Base-by-base conservation (phyloP, 1,140 invertebrate species). In the Macrocentrus cingulum region DNA sequence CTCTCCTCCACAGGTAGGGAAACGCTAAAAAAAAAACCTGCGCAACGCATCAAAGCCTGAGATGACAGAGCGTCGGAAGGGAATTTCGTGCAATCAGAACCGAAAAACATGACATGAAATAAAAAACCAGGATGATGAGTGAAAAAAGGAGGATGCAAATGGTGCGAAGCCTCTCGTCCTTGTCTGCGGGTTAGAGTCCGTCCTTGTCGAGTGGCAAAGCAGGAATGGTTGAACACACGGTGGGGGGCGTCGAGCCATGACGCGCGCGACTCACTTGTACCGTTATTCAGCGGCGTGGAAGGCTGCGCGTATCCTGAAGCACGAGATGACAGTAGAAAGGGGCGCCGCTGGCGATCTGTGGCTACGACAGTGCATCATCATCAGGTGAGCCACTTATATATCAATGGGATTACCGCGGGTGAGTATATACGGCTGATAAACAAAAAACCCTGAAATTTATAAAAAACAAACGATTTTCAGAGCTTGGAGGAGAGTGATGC, bases 321-420 rank as follows among this genome's bases (percentile, higher is more conserved):
- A 25, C 8, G 36, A 16, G 48, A 58, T 46, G 18, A 29, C 29
- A 13, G 19, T 13, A 19, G 22, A 44, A 56, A 36, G 20, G 32
- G 8, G 20, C n/a, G n/a, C 9, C 18, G 15, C n/a, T 42, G 22
- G 16, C 16, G 55, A 54, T 66, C 68, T 73, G 66, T 66, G 57
- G 63, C 69, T 74, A 75, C 67, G 74, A 71, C 72, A 74, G 71
- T 74, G n/a, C n/a, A n/a, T n/a, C n/a, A n/a, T n/a, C n/a, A n/a
- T n/a, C n/a, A n/a, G 68, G 63, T 72, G 72, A 59, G 57, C 71
- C 61, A 75, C 73, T 77, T 29, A 29, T 29, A 29, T 76, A 75
- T 76, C 76, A 78, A 76, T 77, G 72, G 60, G 71, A 76, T 70
- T 68, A 75, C 56, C 69, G 63, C 68, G 69, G 65, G 53, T 63